Evolutionary conservation across 1,140 invertebrate genomes (phyloP), one percentile per base, ranked within the genome.

Genomic region (Homarus americanus): DNA sequence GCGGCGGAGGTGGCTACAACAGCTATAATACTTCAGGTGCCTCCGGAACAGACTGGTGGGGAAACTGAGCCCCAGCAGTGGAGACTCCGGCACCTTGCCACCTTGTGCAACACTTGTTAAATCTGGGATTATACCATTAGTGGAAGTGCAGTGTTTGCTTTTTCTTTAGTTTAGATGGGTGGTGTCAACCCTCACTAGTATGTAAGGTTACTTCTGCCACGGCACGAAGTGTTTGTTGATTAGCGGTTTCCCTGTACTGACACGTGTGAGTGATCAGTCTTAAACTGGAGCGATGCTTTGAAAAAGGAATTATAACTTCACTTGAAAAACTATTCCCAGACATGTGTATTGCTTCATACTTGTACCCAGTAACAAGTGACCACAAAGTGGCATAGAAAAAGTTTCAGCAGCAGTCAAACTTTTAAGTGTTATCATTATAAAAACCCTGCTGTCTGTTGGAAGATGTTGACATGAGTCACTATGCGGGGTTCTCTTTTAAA

Each of bases 1-100:
- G 75, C 36, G 78, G 89, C 40, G 63, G 92, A 36, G 72, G 91
- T 41, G 63, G 78, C 34, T 83, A 78, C 78, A 91, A 91, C 85
- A 93, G 41, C 78, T 93, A 90, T 86, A 93, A 84, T 83, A 58
- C 75, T 44, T 91, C 92, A 17, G 87, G 82, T 40, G 83, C 91
- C 10, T 93, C 92, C 0, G 91, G 91, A 44, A 93, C 90, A 9
- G 92, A 93, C 73, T 93, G 92, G 92, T 93, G 92, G 92, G 87
- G 91, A 75, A 84, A 91, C 40, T 90, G 89, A 91, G 75, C 75
- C 32, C 41, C 38, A 38, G 79, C 44, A 53, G 58, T 41, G 36
- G 75, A 40, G 73, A 40, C 38, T 69, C 38, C 83, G 28, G 53
- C 86, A 41, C 76, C 76, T 36, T 88, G 88, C 88, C 88, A 90